These are phyloP conservation scores for Vesta saturnalis DNA, from an alignment of 2,888 invertebrate species.

Conservation along the genomic window DNA sequence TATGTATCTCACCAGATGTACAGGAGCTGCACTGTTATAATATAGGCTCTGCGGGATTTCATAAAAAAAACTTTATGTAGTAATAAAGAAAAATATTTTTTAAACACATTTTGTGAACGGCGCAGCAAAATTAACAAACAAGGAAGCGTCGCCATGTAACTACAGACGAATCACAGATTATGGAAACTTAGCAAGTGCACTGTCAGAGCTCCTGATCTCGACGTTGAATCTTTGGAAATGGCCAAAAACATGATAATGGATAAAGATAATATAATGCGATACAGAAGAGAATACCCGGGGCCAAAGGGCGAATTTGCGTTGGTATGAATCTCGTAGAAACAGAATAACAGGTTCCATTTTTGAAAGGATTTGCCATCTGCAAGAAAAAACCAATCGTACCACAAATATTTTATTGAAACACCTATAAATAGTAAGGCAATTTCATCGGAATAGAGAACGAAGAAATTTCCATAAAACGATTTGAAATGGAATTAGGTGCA, in stretches of 20 bases:
- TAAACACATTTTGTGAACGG: neutral
- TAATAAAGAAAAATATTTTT: conserved; percentile 1
- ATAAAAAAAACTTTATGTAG: neutral
- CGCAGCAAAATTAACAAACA: neutral
- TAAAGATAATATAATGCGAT: neutral
- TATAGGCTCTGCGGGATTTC: neutral
- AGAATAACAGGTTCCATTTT: neutral
- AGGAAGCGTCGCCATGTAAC: neutral
- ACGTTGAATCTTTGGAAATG: neutral
- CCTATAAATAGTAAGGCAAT: neutral
- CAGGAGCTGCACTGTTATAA: neutral
- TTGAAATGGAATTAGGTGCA: too few species aligned
- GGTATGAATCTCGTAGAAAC: neutral
- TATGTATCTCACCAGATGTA: neutral
- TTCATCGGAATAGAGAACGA: neutral
- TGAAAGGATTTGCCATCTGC: too few species aligned
- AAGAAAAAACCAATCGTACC: neutral
- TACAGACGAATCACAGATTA: neutral
- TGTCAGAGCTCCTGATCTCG: neutral
- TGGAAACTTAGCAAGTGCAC: neutral
- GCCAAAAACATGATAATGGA: neutral
- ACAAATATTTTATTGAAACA: neutral
- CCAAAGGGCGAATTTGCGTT: too few species aligned
- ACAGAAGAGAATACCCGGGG: too few species aligned
- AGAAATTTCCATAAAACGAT: neutral